Conservation (phyloP, 2,113 vertebrate species). For the Entomyzon cyanotis region DNA sequence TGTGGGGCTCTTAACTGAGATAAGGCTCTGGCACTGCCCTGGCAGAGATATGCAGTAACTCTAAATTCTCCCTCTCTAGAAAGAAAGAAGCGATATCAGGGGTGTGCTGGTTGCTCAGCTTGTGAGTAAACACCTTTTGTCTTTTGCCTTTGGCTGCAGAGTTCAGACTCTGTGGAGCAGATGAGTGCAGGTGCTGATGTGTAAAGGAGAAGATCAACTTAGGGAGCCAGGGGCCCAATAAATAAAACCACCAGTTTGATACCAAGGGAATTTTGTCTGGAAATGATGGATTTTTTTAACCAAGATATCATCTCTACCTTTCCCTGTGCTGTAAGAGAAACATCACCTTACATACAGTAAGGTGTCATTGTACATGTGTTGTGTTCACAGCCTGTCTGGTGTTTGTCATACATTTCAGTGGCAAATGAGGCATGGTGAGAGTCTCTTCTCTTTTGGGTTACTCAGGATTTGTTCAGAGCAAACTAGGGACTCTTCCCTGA, state of each 20-base stretch:
- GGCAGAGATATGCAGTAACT: not conserved
- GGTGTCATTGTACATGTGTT: accelerated
- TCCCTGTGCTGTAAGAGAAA: not conserved
- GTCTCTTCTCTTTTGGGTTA: not conserved
- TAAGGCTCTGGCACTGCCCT: not conserved
- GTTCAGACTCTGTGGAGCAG: not conserved
- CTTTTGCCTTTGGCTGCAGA: not conserved
- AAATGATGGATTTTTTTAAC: not conserved
- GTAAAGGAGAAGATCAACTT: not conserved
- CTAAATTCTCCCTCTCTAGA: not conserved
- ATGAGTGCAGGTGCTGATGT: not conserved
- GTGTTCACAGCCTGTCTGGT: not conserved
- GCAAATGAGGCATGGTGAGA: not conserved
- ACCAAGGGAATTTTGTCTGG: not conserved
- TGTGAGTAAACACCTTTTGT: not conserved
- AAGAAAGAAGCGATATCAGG: not conserved
- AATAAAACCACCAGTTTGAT: not conserved
- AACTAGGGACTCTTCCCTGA: not conserved
- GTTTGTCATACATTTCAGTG: not conserved
- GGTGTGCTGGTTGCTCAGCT: not conserved
- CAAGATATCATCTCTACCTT: not conserved
- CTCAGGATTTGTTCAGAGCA: not conserved
- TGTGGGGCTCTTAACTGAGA: not conserved
- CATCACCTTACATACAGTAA: too few relatives aligned
- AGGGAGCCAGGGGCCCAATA: not conserved